A percentile compares a stretch with the other conserved stretches of the same genome.
Evolutionary conservation across 23 tunicate species (phyloP).

Genomic region (Trididemnum clinides): DNA sequence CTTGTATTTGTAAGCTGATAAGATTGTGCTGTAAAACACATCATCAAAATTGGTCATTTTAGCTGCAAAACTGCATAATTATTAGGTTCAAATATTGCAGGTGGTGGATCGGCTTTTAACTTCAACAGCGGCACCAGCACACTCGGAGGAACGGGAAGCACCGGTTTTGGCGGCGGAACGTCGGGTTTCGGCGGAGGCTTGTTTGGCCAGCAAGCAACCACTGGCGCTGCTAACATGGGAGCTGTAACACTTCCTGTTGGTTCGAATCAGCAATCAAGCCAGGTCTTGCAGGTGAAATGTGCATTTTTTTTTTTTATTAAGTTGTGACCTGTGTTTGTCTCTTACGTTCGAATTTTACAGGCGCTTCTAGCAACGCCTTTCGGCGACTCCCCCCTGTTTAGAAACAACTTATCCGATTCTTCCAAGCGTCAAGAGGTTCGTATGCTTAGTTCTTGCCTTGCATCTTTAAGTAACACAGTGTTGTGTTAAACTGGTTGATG

Average conservation of each 20-base stretch:
- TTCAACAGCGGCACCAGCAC: slow-evolving; percentile 22
- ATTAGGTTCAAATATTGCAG: neutral
- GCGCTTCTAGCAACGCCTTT: slow-evolving; percentile 76
- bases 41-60: no score
- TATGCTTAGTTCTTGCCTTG: neutral
- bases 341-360: slow-evolving; percentile 11
- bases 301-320: no score
- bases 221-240: neutral
- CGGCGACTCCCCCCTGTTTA: slow-evolving; percentile 96
- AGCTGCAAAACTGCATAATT: no score
- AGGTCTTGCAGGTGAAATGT: slow-evolving; percentile 61
- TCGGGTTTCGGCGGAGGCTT: neutral
- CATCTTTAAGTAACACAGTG: no score
- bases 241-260: slow-evolving; percentile 18
- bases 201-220: slow-evolving; percentile 44
- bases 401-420: slow-evolving; percentile 59
- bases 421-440: slow-evolving; percentile 71
- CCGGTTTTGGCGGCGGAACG: slow-evolving; percentile 7
- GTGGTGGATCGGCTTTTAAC: slow-evolving; percentile 29
- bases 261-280: slow-evolving; percentile 42
- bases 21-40: no score
- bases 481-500: no score
- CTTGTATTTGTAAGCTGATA: no score
- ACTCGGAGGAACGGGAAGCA: slow-evolving; percentile 25
- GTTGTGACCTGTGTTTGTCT: no score